Base-by-base conservation (phyloP, 2,113 vertebrate genomes). In the Macaca nemestrina region DNA sequence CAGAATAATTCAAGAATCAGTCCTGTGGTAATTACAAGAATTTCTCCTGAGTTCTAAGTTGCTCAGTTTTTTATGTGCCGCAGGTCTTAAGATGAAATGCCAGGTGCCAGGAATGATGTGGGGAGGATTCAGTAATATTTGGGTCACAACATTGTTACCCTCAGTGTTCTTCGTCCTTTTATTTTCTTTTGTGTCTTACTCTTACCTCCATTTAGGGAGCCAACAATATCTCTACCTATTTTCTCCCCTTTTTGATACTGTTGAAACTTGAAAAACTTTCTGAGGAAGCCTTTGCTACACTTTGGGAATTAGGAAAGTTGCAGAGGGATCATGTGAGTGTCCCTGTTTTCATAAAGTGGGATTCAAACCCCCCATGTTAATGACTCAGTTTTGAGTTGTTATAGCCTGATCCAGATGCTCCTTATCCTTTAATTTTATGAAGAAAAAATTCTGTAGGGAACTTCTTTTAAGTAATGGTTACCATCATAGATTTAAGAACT, bases 31-130 rank as follows among this genome's bases (percentile, higher is more conserved):
- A 88, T 95, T 67, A 79, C 18, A 88, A 67, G 38, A 50, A 90
- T 97, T 97, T 94, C 79, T 73, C 93, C 70, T 84, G 61, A 95
- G 68, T 95, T 98, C 23, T 84, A 6, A 67, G 18, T 92, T 97
- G 90, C 27, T 92, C 35, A 93, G 1, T 67, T 95, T 96, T 96
- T 95, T 20, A 67, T 78, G 10, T 72, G 61, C 70, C 92, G 35
- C 52, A 90, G 57, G 40, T 86, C 50, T 94, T 55, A 90, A 73
- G 85, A 86, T 95, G 43, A 97, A 96, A 91, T 87, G 50, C 68
- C 25, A 88, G 13, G 13, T 93, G 40, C 57, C 38, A 91, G 73
- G 64, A 96, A 81, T 78, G 86, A 40, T 96, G 57, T 94, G 81
- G 57, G 57, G 40, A 97, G n/a, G 55, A 72, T 92, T 96, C n/a